Percentiles rank a stretch among this genome's conserved stretches.
Conservation (phyloP, 2,888 invertebrate species). For the Cerastis rubricosa region DNA sequence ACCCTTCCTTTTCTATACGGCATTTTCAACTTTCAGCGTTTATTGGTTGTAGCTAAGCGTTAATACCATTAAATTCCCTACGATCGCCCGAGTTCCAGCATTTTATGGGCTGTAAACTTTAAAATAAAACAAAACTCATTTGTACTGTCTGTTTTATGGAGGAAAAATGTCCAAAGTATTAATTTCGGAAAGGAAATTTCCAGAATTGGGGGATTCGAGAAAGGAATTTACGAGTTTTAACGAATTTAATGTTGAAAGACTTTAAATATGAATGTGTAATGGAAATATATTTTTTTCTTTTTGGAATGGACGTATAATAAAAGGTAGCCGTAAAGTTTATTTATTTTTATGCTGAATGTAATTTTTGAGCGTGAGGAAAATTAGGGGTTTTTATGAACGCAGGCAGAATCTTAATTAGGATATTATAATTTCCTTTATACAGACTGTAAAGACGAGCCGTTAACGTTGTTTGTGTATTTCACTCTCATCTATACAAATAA, state of each 20-base stretch:
- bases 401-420: constrained; percentile 29
- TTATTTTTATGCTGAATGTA: constrained; percentile 39
- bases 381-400: constrained; percentile 32
- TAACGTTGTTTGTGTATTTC: background rate
- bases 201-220: constrained; percentile 38
- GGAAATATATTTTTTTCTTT: constrained; percentile 26
- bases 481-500: background rate
- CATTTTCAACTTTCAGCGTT: constrained; percentile 35
- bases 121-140: constrained; percentile 71
- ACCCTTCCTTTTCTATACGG: background rate
- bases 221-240: constrained; percentile 56
- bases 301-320: constrained; percentile 24
- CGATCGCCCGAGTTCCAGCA: constrained; percentile 52
- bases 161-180: constrained; percentile 52
- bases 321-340: constrained; percentile 52
- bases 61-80: constrained; percentile 64
- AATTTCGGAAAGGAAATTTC: constrained; percentile 44
- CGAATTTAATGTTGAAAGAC: constrained; percentile 53
- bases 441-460: constrained; percentile 1
- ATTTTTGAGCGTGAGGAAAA: constrained; percentile 43
- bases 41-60: constrained; percentile 58
- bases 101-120: constrained; percentile 72
- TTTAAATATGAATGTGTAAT: constrained; percentile 55
- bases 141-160: constrained; percentile 61
- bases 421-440: constrained; percentile 17